A percentile compares a stretch with the other conserved stretches of the same genome.
Evolutionary conservation across 1,140 invertebrate genomes (phyloP).

Genomic region (Odontomachus brunneus): DNA sequence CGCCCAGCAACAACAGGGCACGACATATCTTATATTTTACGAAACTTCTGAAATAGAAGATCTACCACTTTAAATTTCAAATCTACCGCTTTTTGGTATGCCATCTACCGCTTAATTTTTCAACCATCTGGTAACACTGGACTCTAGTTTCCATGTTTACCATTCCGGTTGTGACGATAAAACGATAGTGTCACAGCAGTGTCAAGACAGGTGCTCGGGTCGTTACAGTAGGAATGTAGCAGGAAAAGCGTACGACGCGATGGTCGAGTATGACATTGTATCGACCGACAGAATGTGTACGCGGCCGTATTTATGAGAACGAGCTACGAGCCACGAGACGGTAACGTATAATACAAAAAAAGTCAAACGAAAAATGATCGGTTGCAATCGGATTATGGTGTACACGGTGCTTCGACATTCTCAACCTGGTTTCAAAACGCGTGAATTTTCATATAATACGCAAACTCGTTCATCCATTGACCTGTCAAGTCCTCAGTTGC

Average conservation of each 20-base stretch:
- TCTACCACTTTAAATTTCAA: too few relatives aligned
- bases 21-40: too few relatives aligned
- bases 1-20: too few relatives aligned
- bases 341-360: slow-evolving; percentile 7
- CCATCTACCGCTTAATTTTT: too few relatives aligned
- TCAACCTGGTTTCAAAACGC: not conserved
- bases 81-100: too few relatives aligned
- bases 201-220: not conserved
- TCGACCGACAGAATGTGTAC: not conserved
- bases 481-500: not conserved
- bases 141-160: too few relatives aligned
- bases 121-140: too few relatives aligned
- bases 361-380: not conserved
- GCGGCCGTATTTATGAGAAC: slow-evolving; percentile 24
- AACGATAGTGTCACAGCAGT: not conserved
- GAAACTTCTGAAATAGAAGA: too few relatives aligned
- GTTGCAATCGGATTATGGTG: not conserved
- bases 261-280: slow-evolving; percentile 2
- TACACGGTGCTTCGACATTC: not conserved
- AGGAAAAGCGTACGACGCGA: too few relatives aligned
- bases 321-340: not conserved
- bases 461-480: not conserved
- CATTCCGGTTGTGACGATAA: not conserved
- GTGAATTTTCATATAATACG: not conserved
- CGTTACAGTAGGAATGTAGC: too few relatives aligned